Percentiles rank a stretch among this genome's conserved stretches.
Evolutionary conservation across 2,113 vertebrate species (phyloP).

Genomic region (Eulemur rufifrons): DNA sequence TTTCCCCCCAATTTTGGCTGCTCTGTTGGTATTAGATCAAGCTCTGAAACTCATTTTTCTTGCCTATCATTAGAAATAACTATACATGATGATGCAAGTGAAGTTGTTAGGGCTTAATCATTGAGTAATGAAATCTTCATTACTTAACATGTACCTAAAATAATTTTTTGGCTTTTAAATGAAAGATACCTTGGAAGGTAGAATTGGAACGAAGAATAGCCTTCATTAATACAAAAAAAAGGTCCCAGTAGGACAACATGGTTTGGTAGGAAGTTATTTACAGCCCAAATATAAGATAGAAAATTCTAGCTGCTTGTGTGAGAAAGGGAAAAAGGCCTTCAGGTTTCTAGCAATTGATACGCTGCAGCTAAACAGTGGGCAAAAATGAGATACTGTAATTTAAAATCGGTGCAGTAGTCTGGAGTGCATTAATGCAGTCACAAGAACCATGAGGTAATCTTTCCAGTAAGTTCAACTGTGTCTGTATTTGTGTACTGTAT

Average conservation of each 20-base stretch:
- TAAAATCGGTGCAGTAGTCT: neutral
- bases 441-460: neutral
- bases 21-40: neutral
- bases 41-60: conserved; percentile 38
- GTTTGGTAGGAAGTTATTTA: conserved; percentile 43
- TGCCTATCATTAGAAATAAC: conserved; percentile 24
- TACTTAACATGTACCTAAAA: conserved; percentile 55
- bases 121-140: conserved; percentile 28
- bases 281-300: neutral
- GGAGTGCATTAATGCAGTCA: neutral
- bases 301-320: neutral
- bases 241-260: neutral
- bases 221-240: conserved; percentile 48
- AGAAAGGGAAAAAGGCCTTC: neutral
- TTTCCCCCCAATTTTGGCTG: neutral
- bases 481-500: neutral
- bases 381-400: neutral
- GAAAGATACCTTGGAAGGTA: conserved; percentile 34
- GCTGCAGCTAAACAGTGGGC: neutral
- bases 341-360: neutral
- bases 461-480: neutral
- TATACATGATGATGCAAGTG: neutral
- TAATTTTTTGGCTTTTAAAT: conserved; percentile 55
- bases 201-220: conserved; percentile 52
- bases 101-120: conserved; percentile 47